Percentiles rank a stretch among this genome's conserved stretches.
Evolutionary conservation across 1,140 invertebrate species (phyloP).

Genomic region (Drosophila tsacasi): DNA sequence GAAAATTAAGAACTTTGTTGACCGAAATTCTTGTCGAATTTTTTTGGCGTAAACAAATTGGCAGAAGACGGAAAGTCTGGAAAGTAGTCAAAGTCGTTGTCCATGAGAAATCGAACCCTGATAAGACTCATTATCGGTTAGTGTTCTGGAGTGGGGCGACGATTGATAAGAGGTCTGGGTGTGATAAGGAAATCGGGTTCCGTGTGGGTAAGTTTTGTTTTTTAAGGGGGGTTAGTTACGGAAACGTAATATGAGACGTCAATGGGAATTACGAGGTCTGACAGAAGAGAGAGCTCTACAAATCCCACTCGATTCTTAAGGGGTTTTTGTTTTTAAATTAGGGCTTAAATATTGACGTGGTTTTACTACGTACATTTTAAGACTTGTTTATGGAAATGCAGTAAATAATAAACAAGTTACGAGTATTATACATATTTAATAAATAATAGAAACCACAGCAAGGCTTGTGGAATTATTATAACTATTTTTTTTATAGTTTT

Average conservation of each 20-base stretch:
- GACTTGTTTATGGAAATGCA: too few species aligned
- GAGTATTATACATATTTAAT: too few species aligned
- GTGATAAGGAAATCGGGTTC: constrained; percentile 24
- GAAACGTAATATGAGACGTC: constrained; percentile 23
- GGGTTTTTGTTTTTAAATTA: constrained; percentile 12
- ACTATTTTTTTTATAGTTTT: too few species aligned
- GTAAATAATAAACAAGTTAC: not conserved
- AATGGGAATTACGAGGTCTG: constrained; percentile 14
- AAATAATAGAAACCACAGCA: too few species aligned
- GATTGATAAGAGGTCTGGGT: constrained; percentile 17
- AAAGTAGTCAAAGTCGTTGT: constrained; percentile 3
- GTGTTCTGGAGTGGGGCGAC: constrained; percentile 30
- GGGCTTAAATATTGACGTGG: too few species aligned
- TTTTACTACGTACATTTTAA: not conserved
- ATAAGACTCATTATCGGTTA: constrained; percentile 43
- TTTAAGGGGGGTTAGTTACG: constrained; percentile 21
- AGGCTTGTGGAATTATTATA: too few species aligned
- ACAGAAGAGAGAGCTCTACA: not conserved
- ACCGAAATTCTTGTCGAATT: constrained; percentile 28
- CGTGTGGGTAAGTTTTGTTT: constrained; percentile 20
- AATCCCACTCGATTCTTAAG: not conserved
- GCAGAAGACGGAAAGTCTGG: constrained; percentile 39
- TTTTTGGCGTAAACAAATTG: constrained; percentile 46
- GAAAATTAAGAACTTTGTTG: constrained; percentile 40
- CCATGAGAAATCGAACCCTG: constrained; percentile 26